Evolutionary conservation across 1,140 invertebrate species (phyloP), one percentile per base, ranked within the genome.

Genomic region (Dendrolimus punctatus): DNA sequence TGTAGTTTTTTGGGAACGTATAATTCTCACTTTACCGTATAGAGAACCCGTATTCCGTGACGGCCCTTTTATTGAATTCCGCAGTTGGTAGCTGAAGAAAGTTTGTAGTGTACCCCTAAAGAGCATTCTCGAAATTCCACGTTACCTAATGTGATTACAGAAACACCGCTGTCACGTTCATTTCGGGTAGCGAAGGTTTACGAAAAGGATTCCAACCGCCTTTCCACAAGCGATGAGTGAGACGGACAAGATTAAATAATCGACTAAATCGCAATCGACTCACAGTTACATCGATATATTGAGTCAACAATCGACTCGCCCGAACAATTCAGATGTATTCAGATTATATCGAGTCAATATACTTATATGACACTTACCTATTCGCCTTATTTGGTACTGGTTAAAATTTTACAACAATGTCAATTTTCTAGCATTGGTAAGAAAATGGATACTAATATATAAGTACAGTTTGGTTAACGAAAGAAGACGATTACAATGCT

Each of bases 11-110:
- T 65, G 57, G 66, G 62, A 58, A 70, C 62, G 70, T 73, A 75
- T 78, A 75, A 78, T 78, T 76, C 66, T 71, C 69, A 72, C 71
- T 78, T 74, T 72, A 60, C 58, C 55, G 58, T 64, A 70, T 64
- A 69, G 66, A 64, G 68, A 70, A 56, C 59, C 63, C 58, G 54
- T 60, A 59, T 66, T 51, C 54, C 58, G 55, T 57, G 55, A 55
- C 62, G 63, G 64, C 57, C 62, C 61, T 66, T 76, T 79, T 80
- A 82, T 82, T 80, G 76, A 68, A 82, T 82, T 82, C 79, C 79
- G 46, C 65, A 69, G 58, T 68, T 68, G 68, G 62, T 68, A 64
- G 57, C 51, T 59, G 55, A 60, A 58, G 56, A 64, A 71, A 69
- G 71, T 73, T 76, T 71, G 70, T 63, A 66, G 64, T 64, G 65